Evolutionary conservation across 2,113 vertebrate species (phyloP).

Genomic region (Oncorhynchus clarkii): DNA sequence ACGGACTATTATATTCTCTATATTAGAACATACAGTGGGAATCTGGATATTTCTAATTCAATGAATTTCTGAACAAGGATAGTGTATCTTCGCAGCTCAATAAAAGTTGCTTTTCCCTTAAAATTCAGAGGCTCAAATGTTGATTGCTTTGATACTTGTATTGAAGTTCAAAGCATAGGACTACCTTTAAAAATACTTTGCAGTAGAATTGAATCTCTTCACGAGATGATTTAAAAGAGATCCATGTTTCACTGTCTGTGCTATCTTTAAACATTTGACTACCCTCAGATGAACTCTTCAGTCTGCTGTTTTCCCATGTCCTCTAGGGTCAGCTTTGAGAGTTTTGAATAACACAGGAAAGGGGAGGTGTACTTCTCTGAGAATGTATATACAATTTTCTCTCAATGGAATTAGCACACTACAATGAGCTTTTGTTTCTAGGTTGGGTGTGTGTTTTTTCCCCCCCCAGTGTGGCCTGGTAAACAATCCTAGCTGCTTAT

Average conservation of each 20-base stretch:
- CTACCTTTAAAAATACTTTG: neutral
- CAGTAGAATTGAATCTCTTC: neutral
- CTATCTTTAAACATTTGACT: no score
- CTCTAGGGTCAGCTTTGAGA: constrained; percentile 9
- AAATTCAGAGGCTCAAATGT: neutral
- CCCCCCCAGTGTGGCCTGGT: neutral
- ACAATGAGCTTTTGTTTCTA: constrained; percentile 31
- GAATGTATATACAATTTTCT: constrained; percentile 20
- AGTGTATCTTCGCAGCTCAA: no score
- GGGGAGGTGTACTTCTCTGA: neutral
- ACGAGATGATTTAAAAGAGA: neutral
- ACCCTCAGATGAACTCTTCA: neutral
- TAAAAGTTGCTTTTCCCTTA: no score
- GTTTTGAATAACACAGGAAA: constrained; percentile 15
- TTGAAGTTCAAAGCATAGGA: neutral
- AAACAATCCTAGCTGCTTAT: constrained; percentile 2
- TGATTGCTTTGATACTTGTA: neutral
- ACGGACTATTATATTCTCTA: no score
- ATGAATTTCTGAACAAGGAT: neutral
- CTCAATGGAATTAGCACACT: constrained; percentile 9
- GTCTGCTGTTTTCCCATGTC: neutral
- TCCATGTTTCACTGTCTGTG: neutral
- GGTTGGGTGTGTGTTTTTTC: neutral
- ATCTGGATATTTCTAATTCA: neutral
- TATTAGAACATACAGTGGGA: no score